Percentiles rank a stretch among this genome's conserved stretches.
Conservation (phyloP, 23 tunicate species). For the Trididemnum miniatum region DNA sequence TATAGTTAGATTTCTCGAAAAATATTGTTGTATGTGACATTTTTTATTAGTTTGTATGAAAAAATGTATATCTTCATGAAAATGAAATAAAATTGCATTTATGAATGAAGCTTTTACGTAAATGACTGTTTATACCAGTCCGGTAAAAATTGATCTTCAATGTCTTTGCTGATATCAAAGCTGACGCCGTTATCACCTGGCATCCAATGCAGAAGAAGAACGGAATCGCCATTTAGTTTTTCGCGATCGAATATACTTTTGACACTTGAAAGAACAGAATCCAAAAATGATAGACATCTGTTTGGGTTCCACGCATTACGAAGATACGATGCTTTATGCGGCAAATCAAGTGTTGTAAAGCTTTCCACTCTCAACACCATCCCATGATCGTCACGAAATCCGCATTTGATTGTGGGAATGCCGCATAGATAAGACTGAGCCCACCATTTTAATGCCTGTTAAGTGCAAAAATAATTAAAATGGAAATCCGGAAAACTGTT, state of each 20-base stretch:
- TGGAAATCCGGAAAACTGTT: no score
- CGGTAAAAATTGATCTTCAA: conserved; percentile 15
- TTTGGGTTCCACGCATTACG: conserved; percentile 56
- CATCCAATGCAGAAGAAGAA: conserved; percentile 1
- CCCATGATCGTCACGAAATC: conserved; percentile 85
- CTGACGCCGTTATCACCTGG: conserved; percentile 13
- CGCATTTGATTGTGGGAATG: conserved; percentile 80
- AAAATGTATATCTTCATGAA: no score
- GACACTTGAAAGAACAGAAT: conserved; percentile 19
- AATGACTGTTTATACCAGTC: conserved; percentile 17
- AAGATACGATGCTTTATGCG: conserved; percentile 24
- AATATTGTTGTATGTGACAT: no score
- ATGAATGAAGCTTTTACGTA: no score
- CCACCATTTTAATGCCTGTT: conserved; percentile 86
- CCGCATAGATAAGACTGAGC: conserved; percentile 86
- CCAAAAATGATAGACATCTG: conserved; percentile 52
- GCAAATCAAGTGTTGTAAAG: conserved; percentile 46
- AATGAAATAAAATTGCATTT: no score
- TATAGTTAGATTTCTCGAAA: no score
- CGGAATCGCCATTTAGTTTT: neutral
- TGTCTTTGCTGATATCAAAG: neutral
- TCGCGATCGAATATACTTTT: conserved; percentile 11
- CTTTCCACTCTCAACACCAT: conserved; percentile 24
- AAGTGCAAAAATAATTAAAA: no score
- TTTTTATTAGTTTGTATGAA: no score